phyloP scores from a whole-genome alignment of 2,113 vertebrate species.

The Esox niger region DNA sequence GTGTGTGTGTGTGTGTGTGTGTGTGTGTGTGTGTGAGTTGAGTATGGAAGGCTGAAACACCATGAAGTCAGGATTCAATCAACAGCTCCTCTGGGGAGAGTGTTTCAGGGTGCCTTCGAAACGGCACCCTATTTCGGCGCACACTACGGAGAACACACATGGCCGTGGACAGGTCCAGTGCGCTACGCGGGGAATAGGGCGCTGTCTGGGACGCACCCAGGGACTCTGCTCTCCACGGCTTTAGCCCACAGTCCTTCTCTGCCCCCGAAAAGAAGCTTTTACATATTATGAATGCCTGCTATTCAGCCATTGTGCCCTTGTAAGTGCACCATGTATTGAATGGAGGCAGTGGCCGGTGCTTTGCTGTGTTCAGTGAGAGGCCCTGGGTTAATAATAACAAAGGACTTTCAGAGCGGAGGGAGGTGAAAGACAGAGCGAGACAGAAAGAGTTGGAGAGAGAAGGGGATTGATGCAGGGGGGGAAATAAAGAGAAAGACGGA shows the following conservation, averaged over 20 bases:
- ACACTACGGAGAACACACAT: too few relatives aligned
- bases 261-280: conserved; percentile 2
- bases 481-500: conserved; percentile 9
- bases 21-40: neutral
- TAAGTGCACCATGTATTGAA: conserved; percentile 17
- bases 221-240: too few relatives aligned
- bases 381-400: conserved; percentile 42
- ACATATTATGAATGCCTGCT: conserved; percentile 17
- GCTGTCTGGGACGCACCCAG: too few relatives aligned
- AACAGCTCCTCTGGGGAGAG: conserved; percentile 49
- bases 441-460: conserved; percentile 20
- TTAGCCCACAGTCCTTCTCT: too few relatives aligned
- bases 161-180: too few relatives aligned
- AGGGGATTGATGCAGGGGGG: neutral
- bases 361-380: conserved; percentile 29
- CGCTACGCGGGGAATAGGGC: too few relatives aligned
- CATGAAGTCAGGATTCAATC: conserved; percentile 53
- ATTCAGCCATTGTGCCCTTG: conserved; percentile 15
- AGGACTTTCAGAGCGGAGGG: conserved; percentile 25
- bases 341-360: conserved; percentile 23
- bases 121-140: conserved; percentile 49
- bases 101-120: too few relatives aligned
- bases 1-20: neutral
- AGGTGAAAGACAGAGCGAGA: conserved; percentile 6
- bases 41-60: conserved; percentile 39